Base-by-base conservation (phyloP, 2,888 invertebrate genomes). In the Bhutanitis thaidina region DNA sequence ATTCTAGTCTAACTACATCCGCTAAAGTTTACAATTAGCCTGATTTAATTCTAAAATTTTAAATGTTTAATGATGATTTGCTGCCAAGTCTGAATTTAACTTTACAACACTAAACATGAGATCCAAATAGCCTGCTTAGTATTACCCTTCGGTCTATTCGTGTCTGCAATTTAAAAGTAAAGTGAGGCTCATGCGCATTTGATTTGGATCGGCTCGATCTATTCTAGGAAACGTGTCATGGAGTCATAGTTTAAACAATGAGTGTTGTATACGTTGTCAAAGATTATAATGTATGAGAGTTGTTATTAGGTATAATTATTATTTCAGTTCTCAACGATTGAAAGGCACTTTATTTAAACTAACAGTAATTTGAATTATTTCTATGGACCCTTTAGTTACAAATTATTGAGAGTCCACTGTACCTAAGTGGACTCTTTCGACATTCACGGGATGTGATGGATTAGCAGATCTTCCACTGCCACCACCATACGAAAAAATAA, bases 161-260 rank as follows among this genome's bases (percentile, higher is more conserved):
- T 73, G 77, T 67, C 67, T 60, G 54, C 65, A 64, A 80, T 81
- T 72, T 79, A 74, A 81, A 81, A 80, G 78, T 82, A 69, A 71
- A 82, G 76, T 75, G 55, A 58, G 75, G 69, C 74, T 74, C 77
- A 76, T 77, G 73, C 71, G 79, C 82, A 82, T 87, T 82, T 80
- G 83, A 88, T 86, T 85, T 86, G 85, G 86, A 83, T 83, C 84
- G 85, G 58, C 65, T 64, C 68, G 72, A 70, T 79, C 78, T 79
- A 74, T 87, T 86, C 87, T 78, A 58, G 73, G 86, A 84, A 85
- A 74, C 79, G 76, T 81, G 78, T 74, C 77, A 75, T 77, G 74
- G 74, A 79, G 76, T 80, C 77, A 81, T 77, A 78, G 78, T 73
- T 82, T 77, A 79, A 76, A 84, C 84, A 83, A 83, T 84, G 82